Evolutionary conservation across 1,140 invertebrate genomes (phyloP).

Genomic region (Drosophila truncata): DNA sequence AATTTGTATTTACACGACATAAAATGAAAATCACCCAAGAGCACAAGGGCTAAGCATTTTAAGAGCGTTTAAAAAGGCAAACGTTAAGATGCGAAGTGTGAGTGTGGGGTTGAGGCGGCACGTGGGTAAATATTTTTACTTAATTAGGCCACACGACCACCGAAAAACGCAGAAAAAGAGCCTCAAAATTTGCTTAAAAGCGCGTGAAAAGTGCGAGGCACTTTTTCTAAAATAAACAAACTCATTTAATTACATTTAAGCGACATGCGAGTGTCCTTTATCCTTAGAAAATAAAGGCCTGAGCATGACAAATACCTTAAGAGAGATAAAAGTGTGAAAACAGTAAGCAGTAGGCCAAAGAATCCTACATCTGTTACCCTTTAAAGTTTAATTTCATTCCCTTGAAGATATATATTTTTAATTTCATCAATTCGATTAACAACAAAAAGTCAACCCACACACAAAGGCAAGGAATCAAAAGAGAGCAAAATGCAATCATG

Average conservation of each 20-base stretch:
- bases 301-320: constrained; percentile 11
- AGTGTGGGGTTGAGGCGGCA: constrained; percentile 10
- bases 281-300: not conserved
- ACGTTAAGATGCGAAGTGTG: constrained; percentile 31
- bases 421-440: constrained; percentile 64
- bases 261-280: constrained; percentile 21
- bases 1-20: constrained; percentile 74
- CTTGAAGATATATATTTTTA: constrained; percentile 47
- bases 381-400: constrained; percentile 42
- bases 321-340: constrained; percentile 1
- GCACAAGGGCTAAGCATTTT: constrained; percentile 30
- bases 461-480: constrained; percentile 53
- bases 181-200: constrained; percentile 64
- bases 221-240: constrained; percentile 80
- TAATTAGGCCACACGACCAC: constrained; percentile 65
- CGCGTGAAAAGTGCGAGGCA: constrained; percentile 70
- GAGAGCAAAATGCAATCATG: constrained; percentile 75
- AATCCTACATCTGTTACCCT: not conserved
- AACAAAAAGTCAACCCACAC: constrained; percentile 25
- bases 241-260: constrained; percentile 67
- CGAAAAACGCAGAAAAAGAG: constrained; percentile 17
- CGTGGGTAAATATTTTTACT: constrained; percentile 73
- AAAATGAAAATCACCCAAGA: constrained; percentile 20
- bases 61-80: constrained; percentile 57
- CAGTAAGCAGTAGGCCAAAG: too few relatives aligned